phyloP scores from a whole-genome alignment of 2,797 vertebrate species.

The Heterohyrax brucei region DNA sequence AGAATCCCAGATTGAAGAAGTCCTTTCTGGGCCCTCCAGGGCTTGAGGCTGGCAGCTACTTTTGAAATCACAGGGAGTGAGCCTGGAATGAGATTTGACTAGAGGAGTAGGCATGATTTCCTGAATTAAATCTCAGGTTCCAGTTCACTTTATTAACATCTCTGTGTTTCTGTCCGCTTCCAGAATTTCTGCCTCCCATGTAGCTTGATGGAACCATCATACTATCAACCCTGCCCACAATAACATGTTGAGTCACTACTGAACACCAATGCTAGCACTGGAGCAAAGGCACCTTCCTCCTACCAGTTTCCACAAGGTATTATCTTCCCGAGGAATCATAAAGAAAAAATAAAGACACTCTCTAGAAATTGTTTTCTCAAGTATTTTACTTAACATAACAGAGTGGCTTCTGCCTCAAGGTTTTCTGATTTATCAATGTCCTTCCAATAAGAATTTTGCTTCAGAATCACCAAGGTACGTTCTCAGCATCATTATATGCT shows the following conservation, averaged over 20 bases:
- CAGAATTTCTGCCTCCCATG: background rate
- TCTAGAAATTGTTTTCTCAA: background rate
- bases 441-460: background rate
- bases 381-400: background rate
- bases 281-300: background rate
- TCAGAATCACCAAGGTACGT: background rate
- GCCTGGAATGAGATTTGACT: background rate
- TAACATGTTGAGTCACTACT: background rate
- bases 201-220: background rate
- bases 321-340: too few species aligned
- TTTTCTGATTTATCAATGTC: background rate
- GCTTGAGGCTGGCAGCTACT: background rate
- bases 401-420: background rate
- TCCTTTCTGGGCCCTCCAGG: background rate
- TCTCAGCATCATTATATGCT: background rate
- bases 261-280: background rate
- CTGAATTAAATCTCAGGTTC: background rate
- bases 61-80: background rate
- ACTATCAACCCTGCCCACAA: background rate
- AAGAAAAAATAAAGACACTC: background rate
- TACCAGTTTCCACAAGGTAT: background rate
- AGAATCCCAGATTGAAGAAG: background rate
- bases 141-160: background rate
- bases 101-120: background rate
- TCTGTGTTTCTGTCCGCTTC: background rate